These are phyloP conservation scores for Musca vetustissima DNA, from an alignment of 1,140 invertebrate genomes.

Conservation along the genomic window DNA sequence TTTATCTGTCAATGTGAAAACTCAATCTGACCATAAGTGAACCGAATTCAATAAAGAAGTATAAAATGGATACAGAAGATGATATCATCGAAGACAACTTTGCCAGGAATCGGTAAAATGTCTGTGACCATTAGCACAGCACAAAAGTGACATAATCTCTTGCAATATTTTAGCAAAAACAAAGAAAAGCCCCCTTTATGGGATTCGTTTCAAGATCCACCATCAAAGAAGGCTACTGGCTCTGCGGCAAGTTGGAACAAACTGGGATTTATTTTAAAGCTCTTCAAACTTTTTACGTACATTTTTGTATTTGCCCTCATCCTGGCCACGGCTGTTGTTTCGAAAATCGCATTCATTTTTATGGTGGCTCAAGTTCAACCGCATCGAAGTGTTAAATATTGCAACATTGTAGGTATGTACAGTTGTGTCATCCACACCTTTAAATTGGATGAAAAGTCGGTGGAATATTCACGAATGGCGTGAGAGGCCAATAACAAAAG, in stretches of 20 bases:
- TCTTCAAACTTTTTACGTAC: slow-evolving; percentile 82
- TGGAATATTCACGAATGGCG: no score
- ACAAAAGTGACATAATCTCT: not conserved
- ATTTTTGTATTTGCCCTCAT: slow-evolving; percentile 81
- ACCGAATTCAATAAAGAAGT: not conserved
- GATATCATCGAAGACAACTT: slow-evolving; percentile 12
- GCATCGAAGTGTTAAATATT: slow-evolving; percentile 70
- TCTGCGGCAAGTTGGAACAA: slow-evolving; percentile 84
- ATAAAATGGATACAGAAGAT: slow-evolving; percentile 6
- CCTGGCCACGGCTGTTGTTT: slow-evolving; percentile 73
- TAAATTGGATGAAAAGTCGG: no score
- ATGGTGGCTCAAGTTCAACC: slow-evolving; percentile 84
- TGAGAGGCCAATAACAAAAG: no score
- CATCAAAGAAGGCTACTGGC: slow-evolving; percentile 79
- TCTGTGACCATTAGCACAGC: not conserved
- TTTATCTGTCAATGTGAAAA: slow-evolving; percentile 7
- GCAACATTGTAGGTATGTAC: slow-evolving; percentile 63
- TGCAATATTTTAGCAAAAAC: slow-evolving; percentile 17
- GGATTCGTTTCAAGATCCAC: slow-evolving; percentile 68
- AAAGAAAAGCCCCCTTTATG: slow-evolving; percentile 35
- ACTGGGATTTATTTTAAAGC: slow-evolving; percentile 77
- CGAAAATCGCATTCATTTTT: slow-evolving; percentile 83
- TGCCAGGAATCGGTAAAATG: slow-evolving; percentile 22
- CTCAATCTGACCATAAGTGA: not conserved
- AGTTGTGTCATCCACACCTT: no score